Base-by-base conservation (phyloP, 2,113 vertebrate genomes). In the Scomber scombrus region DNA sequence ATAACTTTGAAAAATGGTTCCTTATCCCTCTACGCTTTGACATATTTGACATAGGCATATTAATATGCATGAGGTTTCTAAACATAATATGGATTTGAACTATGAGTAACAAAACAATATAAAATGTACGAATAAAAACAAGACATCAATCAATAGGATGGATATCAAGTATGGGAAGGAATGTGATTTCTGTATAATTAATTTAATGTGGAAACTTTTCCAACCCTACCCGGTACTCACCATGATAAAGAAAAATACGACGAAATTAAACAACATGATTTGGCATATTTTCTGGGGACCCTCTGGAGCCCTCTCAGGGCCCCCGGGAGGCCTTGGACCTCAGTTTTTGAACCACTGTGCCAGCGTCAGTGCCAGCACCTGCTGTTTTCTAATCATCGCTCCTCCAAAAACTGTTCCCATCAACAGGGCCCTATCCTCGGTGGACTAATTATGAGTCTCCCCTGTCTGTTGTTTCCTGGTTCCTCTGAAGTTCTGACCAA, bases 361-460 rank as follows among this genome's bases (percentile, higher is more conserved):
- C 66, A 55, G 56, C 23, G 8, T 40, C 34, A 40, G 34, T 40
- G 14, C 79, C 78, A 78, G 58, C 82, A 91, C 84, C 87, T 90
- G 88, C 85, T 91, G 85, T 91, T 89, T 86, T 76, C 69, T 80
- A 73, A 86, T 88, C 85, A 86, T 60, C 5, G 8, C 64, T 73
- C 66, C 61, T 82, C 60, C 77, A 82, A 79, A 60, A 82, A 51
- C 45, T 23, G 52, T 40, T 89, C 21, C 61, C 61, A 84, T 82
- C 60, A 87, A 81, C 78, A 61, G 51, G 67, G 56, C 69, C 61
- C 51, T 82, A 92, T 90, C 79, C 92, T 91, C 92, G 52, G 68
- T 52, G 87, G 92, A 80, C 90, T 89, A 93, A 93, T 93, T 92
- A 91, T 78, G 91, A 73, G 81, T 46, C 67, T 84, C 29, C 66